Base-by-base conservation (phyloP, 1,140 invertebrate genomes). In the Hermetia illucens region DNA sequence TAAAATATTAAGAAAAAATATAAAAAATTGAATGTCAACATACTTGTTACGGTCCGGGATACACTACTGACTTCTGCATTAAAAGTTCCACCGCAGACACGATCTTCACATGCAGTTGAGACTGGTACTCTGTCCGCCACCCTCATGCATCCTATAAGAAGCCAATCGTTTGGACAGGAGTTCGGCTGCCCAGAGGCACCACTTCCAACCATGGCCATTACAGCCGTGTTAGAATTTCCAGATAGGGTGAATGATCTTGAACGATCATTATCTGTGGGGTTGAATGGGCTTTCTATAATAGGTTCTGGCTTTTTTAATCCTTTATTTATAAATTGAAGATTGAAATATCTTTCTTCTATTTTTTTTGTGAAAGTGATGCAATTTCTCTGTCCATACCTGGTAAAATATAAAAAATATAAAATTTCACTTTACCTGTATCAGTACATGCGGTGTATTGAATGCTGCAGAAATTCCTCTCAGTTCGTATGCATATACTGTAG, bases 391-490 rank as follows among this genome's bases (percentile, higher is more conserved):
- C n/a, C n/a, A 8, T 25, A 25, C n/a, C n/a, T 25, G n/a, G 6
- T 25, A 8, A 8, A 25, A 8, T 25, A 25, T 25, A 25, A 8
- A 25, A 6, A 25, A 25, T 20, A 30, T 13, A 20, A 12, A 20
- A 13, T 15, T 27, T 4, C 21, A 19, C 10, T 19, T 3, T 47
- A 77, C 75, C 67, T 49, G 70, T 61, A 50, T 84, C 77, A 4
- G 70, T 53, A 49, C 82, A 87, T 5, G 75, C 68, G 20, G 74
- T 76, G 47, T 88, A 89, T 42, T 85, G 83, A 31, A 91, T 82
- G 2, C 83, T 79, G 47, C 86, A 90, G 53, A 90, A 91, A 52
- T 89, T 90, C 41, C 79, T 71, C 52, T 90, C 87, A 42, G 77
- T 79, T 20, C 87, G 61, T 15, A 90, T 72, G 52, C 87, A 91